These are phyloP conservation scores for Ptilonorhynchus violaceus DNA, from an alignment of 2,113 vertebrate genomes.

Conservation along the genomic window DNA sequence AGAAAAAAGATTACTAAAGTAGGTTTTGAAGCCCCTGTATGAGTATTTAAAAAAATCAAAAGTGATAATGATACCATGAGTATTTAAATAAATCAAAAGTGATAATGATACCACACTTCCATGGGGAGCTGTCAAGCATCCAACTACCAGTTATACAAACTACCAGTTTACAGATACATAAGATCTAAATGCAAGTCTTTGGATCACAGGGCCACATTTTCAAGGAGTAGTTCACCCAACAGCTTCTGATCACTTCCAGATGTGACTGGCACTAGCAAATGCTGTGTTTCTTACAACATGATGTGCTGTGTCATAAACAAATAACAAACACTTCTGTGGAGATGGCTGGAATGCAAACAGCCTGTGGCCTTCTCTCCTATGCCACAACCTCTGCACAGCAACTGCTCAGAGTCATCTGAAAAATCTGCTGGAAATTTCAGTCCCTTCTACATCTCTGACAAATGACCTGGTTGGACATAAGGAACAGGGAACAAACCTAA, in stretches of 20 bases:
- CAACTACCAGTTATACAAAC: not conserved
- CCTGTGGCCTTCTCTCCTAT: not conserved
- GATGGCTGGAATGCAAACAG: not conserved
- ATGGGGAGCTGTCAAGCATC: not conserved
- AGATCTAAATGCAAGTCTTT: not conserved
- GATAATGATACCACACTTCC: not conserved
- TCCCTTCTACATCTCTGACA: not conserved
- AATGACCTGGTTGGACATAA: not conserved
- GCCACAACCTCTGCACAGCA: not conserved
- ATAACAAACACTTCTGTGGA: constrained; percentile 30
- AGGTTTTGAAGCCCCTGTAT: not conserved
- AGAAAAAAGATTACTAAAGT: not conserved
- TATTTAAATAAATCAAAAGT: not conserved
- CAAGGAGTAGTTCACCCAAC: not conserved
- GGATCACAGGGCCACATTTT: not conserved
- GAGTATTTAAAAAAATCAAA: not conserved
- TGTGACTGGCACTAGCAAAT: not conserved
- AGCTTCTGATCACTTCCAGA: constrained; percentile 48
- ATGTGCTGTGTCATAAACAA: constrained; percentile 44
- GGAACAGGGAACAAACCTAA: not conserved
- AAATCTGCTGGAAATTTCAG: not conserved
- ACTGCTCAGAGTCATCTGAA: not conserved
- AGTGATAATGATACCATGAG: not conserved
- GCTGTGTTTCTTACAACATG: constrained; percentile 3
- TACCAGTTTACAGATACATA: not conserved